Evolutionary conservation across 2,113 vertebrate species (phyloP).

Genomic region (Fregetta grallaria): DNA sequence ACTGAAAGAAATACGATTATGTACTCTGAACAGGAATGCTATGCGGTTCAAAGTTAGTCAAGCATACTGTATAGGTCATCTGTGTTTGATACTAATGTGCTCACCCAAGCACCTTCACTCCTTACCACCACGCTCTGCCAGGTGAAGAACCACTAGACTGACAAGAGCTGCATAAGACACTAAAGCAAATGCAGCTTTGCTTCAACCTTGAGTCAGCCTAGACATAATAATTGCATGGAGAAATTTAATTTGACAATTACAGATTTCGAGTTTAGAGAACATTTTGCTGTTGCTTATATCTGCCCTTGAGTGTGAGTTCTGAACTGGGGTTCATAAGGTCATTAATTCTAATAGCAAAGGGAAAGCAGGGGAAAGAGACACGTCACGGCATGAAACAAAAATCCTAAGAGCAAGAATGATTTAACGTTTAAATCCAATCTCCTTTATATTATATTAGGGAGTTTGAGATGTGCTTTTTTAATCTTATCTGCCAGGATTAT

Average conservation of each 20-base stretch:
- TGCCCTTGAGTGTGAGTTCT: background rate
- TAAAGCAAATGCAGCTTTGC: background rate
- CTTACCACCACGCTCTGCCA: background rate
- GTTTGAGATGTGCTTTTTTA: background rate
- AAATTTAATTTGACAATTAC: background rate
- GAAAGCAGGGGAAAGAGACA: background rate
- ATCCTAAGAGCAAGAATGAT: background rate
- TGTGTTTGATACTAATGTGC: background rate
- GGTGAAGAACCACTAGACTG: background rate
- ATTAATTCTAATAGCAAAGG: background rate
- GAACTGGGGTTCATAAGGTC: slow-evolving; percentile 6
- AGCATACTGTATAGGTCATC: background rate
- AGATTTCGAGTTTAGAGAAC: background rate
- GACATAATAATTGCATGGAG: background rate
- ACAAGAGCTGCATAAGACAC: background rate
- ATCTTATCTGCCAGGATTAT: slow-evolving; percentile 22
- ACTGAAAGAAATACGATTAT: background rate
- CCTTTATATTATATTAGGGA: slow-evolving; percentile 24
- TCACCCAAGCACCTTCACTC: background rate
- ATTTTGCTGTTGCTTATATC: background rate
- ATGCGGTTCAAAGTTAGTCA: background rate
- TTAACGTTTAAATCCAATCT: slow-evolving; percentile 42
- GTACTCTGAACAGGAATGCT: background rate
- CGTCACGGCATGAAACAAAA: background rate
- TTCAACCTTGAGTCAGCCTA: background rate